These are phyloP conservation scores for Megalops atlanticus DNA, from an alignment of 2,113 vertebrate species.

Conservation along the genomic window DNA sequence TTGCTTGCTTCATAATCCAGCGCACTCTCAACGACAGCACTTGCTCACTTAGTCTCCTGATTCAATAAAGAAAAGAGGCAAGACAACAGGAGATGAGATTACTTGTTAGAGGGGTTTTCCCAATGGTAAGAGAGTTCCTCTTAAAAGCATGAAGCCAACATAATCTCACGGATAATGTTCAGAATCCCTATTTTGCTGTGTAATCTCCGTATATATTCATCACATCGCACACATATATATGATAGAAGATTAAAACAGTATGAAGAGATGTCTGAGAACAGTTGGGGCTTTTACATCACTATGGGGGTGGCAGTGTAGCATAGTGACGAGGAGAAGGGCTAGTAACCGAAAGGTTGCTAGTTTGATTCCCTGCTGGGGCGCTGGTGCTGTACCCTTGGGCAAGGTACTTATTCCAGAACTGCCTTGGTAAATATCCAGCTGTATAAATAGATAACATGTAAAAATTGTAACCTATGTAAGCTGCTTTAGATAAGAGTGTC, in stretches of 20 bases:
- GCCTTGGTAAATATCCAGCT: too few species aligned
- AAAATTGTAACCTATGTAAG: too few species aligned
- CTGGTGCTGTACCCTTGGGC: too few species aligned
- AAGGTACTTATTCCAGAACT: too few species aligned
- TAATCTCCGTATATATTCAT: neutral
- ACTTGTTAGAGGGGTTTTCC: neutral
- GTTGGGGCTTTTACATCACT: neutral
- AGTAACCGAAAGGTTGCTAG: too few species aligned
- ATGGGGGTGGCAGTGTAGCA: too few species aligned
- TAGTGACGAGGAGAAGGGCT: too few species aligned
- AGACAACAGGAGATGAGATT: constrained; percentile 9
- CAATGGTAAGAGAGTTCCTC: neutral
- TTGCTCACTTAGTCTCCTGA: constrained; percentile 47
- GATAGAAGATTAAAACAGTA: too few species aligned
- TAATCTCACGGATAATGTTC: constrained; percentile 4
- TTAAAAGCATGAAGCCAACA: neutral
- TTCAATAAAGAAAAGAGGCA: constrained; percentile 55
- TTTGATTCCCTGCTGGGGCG: too few species aligned
- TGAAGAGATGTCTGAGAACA: too few species aligned
- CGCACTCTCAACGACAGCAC: constrained; percentile 28
- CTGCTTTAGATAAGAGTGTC: too few species aligned
- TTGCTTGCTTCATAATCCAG: constrained; percentile 31
- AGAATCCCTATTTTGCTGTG: neutral
- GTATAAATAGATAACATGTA: too few species aligned
- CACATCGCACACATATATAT: neutral